These are phyloP conservation scores for Phenacoccus solenopsis DNA, from an alignment of 1,140 invertebrate genomes.

Conservation along the genomic window DNA sequence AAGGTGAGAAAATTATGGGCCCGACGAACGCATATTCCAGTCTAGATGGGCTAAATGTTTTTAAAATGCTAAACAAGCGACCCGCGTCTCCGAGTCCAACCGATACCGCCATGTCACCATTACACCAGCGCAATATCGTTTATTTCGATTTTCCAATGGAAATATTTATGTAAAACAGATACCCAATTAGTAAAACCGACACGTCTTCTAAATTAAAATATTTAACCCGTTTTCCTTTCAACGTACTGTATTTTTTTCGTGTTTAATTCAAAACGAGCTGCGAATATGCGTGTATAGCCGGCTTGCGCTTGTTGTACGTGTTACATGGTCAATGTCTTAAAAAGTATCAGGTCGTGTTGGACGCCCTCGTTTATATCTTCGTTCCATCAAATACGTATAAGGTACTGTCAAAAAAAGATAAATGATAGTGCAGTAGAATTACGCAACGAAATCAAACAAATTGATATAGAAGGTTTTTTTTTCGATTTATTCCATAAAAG, in stretches of 20 bases:
- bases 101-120: background rate
- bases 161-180: background rate
- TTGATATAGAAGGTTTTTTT: no score
- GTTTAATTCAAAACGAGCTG: no score
- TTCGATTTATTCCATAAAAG: no score
- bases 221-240: background rate
- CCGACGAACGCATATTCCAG: background rate
- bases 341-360: background rate
- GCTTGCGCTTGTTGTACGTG: no score
- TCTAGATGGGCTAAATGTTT: background rate
- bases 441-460: no score
- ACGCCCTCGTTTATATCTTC: background rate
- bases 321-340: constrained; percentile 2
- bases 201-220: background rate
- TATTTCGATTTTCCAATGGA: background rate
- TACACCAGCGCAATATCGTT: background rate
- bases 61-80: background rate
- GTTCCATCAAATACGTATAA: background rate
- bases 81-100: no score
- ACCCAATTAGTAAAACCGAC: background rate
- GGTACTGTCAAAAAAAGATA: no score
- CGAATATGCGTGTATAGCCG: no score
- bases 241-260: no score
- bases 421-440: no score
- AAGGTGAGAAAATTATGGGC: background rate